phyloP scores from a whole-genome alignment of 2,797 vertebrate genomes.

The Dryobates pubescens region DNA sequence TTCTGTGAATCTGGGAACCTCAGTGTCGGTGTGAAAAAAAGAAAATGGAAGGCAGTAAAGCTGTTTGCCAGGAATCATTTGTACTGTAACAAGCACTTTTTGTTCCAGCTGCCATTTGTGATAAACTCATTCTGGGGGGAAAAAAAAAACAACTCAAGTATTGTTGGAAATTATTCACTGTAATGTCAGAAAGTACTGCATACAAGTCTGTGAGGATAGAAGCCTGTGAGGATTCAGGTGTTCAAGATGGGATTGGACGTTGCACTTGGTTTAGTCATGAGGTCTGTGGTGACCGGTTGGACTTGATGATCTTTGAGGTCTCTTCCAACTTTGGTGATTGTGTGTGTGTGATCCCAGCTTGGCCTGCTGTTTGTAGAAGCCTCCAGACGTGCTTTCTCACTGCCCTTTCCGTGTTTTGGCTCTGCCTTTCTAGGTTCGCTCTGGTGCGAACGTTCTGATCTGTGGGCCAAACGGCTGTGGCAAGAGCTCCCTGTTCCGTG shows the following conservation, averaged over 20 bases:
- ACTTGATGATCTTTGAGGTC: too few species aligned
- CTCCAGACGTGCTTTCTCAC: neutral
- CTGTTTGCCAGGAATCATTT: neutral
- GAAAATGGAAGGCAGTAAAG: neutral
- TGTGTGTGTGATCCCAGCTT: neutral
- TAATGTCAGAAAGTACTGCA: neutral
- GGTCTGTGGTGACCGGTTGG: too few species aligned
- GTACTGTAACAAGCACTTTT: neutral
- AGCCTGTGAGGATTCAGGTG: too few species aligned
- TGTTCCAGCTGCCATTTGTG: neutral
- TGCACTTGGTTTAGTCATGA: too few species aligned
- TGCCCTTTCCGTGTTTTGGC: neutral
- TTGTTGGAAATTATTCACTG: neutral
- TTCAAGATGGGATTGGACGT: too few species aligned
- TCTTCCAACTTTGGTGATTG: too few species aligned
- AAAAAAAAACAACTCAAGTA: neutral
- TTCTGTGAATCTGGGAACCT: too few species aligned
- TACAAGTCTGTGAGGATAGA: neutral
- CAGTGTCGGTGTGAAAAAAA: too few species aligned
- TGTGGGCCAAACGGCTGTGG: conserved; percentile 98
- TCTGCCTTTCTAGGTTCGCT: conserved; percentile 84
- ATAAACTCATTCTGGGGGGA: neutral
- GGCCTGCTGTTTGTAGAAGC: neutral
- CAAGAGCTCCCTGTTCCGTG: conserved; percentile 96
- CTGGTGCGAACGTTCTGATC: conserved; percentile 95